Evolutionary conservation across 2,113 vertebrate genomes (phyloP).

Genomic region (Amblyopsis rosae): DNA sequence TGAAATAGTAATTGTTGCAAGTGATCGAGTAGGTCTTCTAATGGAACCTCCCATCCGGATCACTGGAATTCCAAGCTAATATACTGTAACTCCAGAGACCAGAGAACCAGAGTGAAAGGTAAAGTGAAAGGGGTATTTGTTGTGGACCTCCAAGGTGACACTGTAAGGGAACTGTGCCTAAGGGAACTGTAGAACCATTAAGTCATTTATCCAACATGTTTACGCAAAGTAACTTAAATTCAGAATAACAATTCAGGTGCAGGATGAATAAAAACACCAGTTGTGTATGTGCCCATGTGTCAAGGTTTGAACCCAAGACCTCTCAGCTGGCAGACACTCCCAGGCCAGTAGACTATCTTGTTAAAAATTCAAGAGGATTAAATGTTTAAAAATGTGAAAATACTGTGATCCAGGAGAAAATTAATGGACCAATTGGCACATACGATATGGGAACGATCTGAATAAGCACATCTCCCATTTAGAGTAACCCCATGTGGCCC

Average conservation of each 20-base stretch:
- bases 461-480: not conserved
- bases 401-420: too few relatives aligned
- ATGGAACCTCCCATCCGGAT: slow-evolving; percentile 62
- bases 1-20: slow-evolving; percentile 20
- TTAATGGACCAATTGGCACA: too few relatives aligned
- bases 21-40: slow-evolving; percentile 37
- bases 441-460: not conserved
- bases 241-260: too few relatives aligned
- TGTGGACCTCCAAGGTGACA: slow-evolving; percentile 60
- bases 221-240: too few relatives aligned
- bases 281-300: too few relatives aligned
- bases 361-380: too few relatives aligned
- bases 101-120: not conserved
- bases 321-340: too few relatives aligned
- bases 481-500: not conserved
- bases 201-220: too few relatives aligned
- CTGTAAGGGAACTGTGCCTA: slow-evolving; percentile 38
- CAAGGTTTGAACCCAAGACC: too few relatives aligned
- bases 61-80: slow-evolving; percentile 70
- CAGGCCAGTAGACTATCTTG: too few relatives aligned
- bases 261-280: too few relatives aligned
- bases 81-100: slow-evolving; percentile 70
- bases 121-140: slow-evolving; percentile 64
- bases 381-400: too few relatives aligned
- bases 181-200: not conserved